Conservation (phyloP, 2,113 vertebrate genomes). For the Carassius gibelio region DNA sequence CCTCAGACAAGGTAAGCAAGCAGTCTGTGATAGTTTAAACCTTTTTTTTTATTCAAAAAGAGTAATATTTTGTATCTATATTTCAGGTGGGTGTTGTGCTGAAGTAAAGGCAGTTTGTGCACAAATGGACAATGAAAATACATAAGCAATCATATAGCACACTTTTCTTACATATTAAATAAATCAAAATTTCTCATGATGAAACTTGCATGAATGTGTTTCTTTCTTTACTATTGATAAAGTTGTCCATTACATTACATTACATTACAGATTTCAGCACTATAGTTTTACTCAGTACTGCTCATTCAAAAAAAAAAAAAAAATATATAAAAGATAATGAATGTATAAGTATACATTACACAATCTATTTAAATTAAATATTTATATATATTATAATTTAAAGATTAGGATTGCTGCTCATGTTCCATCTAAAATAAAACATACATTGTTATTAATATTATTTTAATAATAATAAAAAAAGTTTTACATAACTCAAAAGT, state of each 20-base stretch:
- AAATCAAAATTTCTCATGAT: not conserved
- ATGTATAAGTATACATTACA: no score
- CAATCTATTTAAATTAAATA: no score
- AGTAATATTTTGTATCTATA: not conserved
- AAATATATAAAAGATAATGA: no score
- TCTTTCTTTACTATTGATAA: not conserved
- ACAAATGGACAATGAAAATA: not conserved
- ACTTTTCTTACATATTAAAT: not conserved
- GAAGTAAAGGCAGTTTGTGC: slow-evolving; percentile 27
- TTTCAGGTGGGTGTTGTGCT: slow-evolving; percentile 50
- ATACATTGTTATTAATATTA: no score
- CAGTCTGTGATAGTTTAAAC: not conserved
- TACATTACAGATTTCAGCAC: not conserved
- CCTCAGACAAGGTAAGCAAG: slow-evolving; percentile 84
- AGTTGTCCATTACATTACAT: not conserved
- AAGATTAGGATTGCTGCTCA: no score
- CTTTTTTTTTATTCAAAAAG: not conserved
- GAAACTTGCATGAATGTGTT: not conserved
- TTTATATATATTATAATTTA: no score
- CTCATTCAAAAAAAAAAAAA: not conserved
- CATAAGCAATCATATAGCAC: not conserved
- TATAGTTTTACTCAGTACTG: not conserved
- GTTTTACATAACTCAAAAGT: no score
- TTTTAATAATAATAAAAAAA: no score
- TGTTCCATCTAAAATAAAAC: no score